These are phyloP conservation scores for Psilopogon haemacephalus DNA, from an alignment of 2,113 vertebrate species.

Conservation along the genomic window DNA sequence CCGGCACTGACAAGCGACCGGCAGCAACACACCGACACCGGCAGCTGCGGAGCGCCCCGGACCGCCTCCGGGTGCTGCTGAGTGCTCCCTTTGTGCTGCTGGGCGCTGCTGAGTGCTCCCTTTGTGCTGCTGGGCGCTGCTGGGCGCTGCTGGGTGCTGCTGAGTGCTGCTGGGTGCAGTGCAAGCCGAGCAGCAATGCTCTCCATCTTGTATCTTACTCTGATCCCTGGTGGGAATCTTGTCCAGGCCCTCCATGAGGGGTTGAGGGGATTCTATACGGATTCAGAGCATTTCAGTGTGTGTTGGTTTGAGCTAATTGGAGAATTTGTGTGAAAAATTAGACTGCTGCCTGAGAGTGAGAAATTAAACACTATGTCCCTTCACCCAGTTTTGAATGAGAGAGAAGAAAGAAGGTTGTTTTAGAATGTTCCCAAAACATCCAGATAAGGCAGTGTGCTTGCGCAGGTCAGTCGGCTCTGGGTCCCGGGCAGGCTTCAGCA, in stretches of 20 bases:
- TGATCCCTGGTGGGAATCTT: not conserved
- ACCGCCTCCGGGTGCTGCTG: not conserved
- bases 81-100: not conserved
- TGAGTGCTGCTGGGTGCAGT: not conserved
- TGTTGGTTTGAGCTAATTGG: too few species aligned
- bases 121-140: too few species aligned
- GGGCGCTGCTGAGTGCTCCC: not conserved
- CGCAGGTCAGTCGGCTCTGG: too few species aligned
- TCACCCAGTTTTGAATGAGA: too few species aligned
- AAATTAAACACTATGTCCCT: too few species aligned
- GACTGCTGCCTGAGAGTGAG: too few species aligned
- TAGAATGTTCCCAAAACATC: too few species aligned
- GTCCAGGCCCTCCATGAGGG: accelerated
- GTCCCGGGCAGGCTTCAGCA: too few species aligned
- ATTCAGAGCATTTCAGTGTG: not conserved
- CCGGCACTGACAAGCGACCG: not conserved
- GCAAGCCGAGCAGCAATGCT: accelerated
- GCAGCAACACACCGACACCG: accelerated
- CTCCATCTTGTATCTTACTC: not conserved
- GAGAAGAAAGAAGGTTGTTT: too few species aligned
- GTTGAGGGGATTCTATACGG: not conserved
- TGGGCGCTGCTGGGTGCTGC: too few species aligned
- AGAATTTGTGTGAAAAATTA: too few species aligned
- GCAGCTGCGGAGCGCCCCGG: accelerated
- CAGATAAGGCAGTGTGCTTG: too few species aligned